These are phyloP conservation scores for Halcyon chelicuti DNA, from an alignment of 2,797 vertebrate genomes.

Conservation along the genomic window DNA sequence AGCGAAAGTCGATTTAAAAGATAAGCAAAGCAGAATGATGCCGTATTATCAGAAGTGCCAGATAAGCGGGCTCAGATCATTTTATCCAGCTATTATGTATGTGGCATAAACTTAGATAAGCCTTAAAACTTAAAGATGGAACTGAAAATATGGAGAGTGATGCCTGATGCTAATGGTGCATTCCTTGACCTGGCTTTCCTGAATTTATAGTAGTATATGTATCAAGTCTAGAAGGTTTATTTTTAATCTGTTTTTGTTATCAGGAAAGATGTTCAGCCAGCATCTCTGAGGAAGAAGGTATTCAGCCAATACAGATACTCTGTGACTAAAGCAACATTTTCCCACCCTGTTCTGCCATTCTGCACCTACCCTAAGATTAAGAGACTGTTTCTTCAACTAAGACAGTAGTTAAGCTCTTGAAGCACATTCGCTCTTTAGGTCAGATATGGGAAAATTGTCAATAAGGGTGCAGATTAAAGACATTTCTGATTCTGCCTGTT, in stretches of 20 bases:
- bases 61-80: neutral
- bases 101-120: neutral
- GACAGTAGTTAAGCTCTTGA: neutral
- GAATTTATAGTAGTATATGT: neutral
- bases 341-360: neutral
- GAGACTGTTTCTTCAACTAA: neutral
- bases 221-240: neutral
- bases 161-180: neutral
- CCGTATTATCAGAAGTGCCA: neutral
- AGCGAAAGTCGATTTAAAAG: neutral
- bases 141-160: neutral
- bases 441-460: neutral
- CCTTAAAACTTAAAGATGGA: neutral
- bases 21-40: neutral
- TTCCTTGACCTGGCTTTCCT: neutral
- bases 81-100: neutral
- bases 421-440: neutral
- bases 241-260: neutral
- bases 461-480: neutral
- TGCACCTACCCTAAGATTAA: neutral
- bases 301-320: neutral
- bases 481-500: constrained; percentile 14
- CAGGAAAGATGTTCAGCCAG: neutral
- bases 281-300: neutral
- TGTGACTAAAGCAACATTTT: neutral